Conservation (phyloP, 2,888 invertebrate genomes). For the Anagyrus pseudococci region DNA sequence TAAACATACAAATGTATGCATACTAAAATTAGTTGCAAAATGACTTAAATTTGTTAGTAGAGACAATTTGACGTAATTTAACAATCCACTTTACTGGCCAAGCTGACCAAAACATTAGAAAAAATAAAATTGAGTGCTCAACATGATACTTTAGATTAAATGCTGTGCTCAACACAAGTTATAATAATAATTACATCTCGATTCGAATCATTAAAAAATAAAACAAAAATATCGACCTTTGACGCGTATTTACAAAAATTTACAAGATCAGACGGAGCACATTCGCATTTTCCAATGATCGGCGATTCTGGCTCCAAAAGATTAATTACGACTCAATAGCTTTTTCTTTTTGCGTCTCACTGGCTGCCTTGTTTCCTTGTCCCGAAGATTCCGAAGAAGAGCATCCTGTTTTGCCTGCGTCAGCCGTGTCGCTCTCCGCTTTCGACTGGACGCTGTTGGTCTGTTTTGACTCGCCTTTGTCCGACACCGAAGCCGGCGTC, state of each 20-base stretch:
- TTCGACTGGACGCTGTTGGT: constrained; percentile 17
- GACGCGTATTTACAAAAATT: constrained; percentile 46
- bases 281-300: neutral
- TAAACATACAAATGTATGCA: no score
- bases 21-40: no score
- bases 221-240: constrained; percentile 41
- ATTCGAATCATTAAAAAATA: constrained; percentile 37
- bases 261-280: constrained; percentile 39
- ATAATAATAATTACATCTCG: constrained; percentile 33
- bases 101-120: no score
- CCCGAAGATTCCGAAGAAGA: constrained; percentile 8
- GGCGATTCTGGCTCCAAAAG: neutral
- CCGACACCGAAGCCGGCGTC: neutral
- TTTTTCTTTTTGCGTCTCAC: constrained; percentile 51
- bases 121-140: constrained; percentile 20
- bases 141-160: constrained; percentile 34
- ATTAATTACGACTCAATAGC: constrained; percentile 51
- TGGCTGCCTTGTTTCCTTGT: constrained; percentile 48
- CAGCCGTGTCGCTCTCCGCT: constrained; percentile 13
- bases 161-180: constrained; percentile 45
- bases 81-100: no score
- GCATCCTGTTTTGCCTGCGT: constrained; percentile 16
- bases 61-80: no score
- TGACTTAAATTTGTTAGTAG: no score
- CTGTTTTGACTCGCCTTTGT: constrained; percentile 18